Evolutionary conservation across 1,140 invertebrate genomes (phyloP).

Genomic region (Philopotamus ludificatus): DNA sequence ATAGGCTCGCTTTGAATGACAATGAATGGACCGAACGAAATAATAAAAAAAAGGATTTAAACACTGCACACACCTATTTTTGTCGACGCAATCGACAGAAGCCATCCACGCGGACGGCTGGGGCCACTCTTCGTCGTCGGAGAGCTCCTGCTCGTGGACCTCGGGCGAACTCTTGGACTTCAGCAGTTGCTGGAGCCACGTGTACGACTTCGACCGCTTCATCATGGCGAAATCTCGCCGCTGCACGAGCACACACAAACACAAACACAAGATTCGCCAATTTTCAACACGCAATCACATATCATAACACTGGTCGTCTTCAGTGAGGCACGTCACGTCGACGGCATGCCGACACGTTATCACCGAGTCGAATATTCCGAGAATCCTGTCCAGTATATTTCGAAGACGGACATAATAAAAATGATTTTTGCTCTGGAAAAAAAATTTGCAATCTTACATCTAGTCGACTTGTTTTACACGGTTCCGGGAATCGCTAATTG

Average conservation of each 20-base stretch:
- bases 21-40: too few species aligned
- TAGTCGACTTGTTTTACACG: background rate
- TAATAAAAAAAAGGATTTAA: too few species aligned
- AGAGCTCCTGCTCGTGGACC: slow-evolving; percentile 17
- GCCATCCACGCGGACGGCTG: slow-evolving; percentile 25
- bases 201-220: slow-evolving; percentile 41
- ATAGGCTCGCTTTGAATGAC: too few species aligned
- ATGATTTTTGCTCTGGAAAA: background rate
- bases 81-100: slow-evolving; percentile 11
- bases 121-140: slow-evolving; percentile 40
- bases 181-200: slow-evolving; percentile 39
- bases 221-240: slow-evolving; percentile 13
- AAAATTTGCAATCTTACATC: background rate
- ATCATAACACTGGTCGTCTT: background rate
- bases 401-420: background rate
- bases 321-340: slow-evolving; percentile 1
- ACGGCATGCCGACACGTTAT: background rate
- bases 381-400: background rate
- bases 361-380: background rate
- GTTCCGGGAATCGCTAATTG: slow-evolving; percentile 16
- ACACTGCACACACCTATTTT: slow-evolving; percentile 36
- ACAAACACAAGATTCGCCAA: background rate
- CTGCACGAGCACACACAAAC: background rate
- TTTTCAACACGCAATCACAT: background rate
- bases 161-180: slow-evolving; percentile 30